Evolutionary conservation across 2,113 vertebrate genomes (phyloP).

Genomic region (Ceyx margarethae): DNA sequence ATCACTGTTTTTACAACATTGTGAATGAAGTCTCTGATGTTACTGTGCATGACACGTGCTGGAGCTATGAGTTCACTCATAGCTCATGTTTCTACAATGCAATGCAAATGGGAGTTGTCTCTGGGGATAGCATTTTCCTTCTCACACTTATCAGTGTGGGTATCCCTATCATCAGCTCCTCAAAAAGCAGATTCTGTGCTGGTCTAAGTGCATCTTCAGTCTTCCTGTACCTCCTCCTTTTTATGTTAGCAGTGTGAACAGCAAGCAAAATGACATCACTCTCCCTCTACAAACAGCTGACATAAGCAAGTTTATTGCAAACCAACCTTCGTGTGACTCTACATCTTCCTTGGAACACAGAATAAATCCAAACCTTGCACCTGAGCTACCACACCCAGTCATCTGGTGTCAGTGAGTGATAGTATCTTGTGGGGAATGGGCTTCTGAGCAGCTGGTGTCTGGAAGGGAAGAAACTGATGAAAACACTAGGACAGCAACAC

Average conservation of each 20-base stretch:
- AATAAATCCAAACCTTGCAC: neutral
- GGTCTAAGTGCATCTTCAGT: neutral
- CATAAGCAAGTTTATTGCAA: neutral
- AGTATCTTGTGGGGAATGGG: neutral
- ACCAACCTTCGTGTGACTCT: neutral
- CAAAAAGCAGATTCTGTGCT: neutral
- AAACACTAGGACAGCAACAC: neutral
- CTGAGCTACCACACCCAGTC: neutral
- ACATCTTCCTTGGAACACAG: neutral
- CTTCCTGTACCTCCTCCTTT: neutral
- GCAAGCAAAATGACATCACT: neutral
- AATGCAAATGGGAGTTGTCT: accelerated
- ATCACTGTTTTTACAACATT: neutral
- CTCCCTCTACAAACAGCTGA: neutral
- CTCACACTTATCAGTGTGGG: neutral
- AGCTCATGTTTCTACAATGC: neutral
- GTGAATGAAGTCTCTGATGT: neutral
- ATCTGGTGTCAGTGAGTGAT: neutral
- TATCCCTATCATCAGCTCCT: neutral
- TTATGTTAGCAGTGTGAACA: neutral
- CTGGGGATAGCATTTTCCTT: neutral
- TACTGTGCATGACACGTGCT: neutral
- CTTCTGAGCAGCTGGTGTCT: neutral
- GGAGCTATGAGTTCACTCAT: neutral
- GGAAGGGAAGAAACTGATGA: neutral